phyloP scores from a whole-genome alignment of 1,140 invertebrate species.

The Oryctes rhinoceros region DNA sequence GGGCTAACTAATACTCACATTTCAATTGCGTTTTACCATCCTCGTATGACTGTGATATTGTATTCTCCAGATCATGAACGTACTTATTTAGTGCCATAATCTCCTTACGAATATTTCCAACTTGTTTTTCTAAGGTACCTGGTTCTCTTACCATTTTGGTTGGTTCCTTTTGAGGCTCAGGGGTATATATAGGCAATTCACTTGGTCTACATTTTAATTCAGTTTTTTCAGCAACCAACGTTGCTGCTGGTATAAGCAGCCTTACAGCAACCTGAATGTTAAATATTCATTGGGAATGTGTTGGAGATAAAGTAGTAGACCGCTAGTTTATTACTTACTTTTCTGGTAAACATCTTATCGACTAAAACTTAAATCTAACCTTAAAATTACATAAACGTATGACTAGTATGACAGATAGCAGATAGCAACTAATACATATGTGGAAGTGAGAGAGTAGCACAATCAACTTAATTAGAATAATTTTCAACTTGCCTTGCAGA shows the following conservation, averaged over 20 bases:
- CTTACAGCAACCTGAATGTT: constrained; percentile 52
- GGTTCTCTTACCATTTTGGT: constrained; percentile 42
- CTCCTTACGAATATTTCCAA: constrained; percentile 49
- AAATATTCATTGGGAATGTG: neutral
- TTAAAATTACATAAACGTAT: constrained; percentile 40
- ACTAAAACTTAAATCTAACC: constrained; percentile 24
- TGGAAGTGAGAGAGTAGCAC: too few relatives aligned
- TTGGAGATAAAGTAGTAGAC: neutral
- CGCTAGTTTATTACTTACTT: constrained; percentile 11
- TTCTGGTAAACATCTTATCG: constrained; percentile 35
- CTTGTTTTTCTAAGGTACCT: constrained; percentile 51
- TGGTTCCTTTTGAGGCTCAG: constrained; percentile 47
- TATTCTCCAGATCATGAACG: constrained; percentile 50
- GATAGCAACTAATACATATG: neutral
- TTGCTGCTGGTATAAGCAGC: constrained; percentile 54
- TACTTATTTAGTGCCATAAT: constrained; percentile 47
- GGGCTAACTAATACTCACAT: constrained; percentile 48
- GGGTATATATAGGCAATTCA: constrained; percentile 66
- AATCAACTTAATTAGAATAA: too few relatives aligned
- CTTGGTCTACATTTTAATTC: constrained; percentile 61
- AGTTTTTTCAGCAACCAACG: constrained; percentile 51
- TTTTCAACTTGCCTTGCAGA: constrained; percentile 10
- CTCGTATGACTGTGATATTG: constrained; percentile 48
- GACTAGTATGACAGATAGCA: constrained; percentile 9
- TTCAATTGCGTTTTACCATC: constrained; percentile 52